phyloP scores from a whole-genome alignment of 2,113 vertebrate species.

The Gymnocephalus cernua region DNA sequence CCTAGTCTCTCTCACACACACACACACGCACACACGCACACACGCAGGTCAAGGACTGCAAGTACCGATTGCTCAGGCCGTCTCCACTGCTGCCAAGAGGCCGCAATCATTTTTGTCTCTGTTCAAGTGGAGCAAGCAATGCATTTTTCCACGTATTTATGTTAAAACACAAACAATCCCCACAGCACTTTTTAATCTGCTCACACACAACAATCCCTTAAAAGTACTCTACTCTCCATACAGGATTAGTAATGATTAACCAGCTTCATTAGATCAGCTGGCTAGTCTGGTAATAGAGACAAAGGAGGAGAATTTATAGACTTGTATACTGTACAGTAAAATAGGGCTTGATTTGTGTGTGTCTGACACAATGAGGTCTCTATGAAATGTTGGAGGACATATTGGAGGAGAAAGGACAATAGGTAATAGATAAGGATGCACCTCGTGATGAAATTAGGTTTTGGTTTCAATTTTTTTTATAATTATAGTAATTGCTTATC shows the following conservation, averaged over 20 bases:
- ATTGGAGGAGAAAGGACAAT: not conserved
- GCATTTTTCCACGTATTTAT: constrained; percentile 45
- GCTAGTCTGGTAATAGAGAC: constrained; percentile 3
- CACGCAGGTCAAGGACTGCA: constrained; percentile 10
- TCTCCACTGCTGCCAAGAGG: constrained; percentile 4
- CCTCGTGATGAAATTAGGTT: too few relatives aligned
- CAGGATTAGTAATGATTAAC: constrained; percentile 70
- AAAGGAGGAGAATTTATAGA: constrained; percentile 50
- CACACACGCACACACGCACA: not conserved
- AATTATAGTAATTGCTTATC: not conserved
- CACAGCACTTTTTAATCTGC: not conserved
- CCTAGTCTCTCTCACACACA: constrained; percentile 7
- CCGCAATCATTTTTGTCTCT: constrained; percentile 23
- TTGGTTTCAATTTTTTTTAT: too few relatives aligned
- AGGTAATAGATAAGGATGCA: not conserved
- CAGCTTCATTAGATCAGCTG: constrained; percentile 58
- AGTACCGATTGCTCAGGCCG: constrained; percentile 1
- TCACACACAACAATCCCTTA: not conserved
- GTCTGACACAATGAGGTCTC: too few relatives aligned
- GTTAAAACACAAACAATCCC: not conserved
- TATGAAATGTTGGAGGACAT: not conserved
- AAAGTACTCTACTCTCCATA: constrained; percentile 5
- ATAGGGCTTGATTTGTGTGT: constrained; percentile 18
- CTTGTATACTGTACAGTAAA: constrained; percentile 42
- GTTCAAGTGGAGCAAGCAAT: constrained; percentile 10